Evolutionary conservation across 2,113 vertebrate genomes (phyloP).

Genomic region (Trematomus loennbergii): DNA sequence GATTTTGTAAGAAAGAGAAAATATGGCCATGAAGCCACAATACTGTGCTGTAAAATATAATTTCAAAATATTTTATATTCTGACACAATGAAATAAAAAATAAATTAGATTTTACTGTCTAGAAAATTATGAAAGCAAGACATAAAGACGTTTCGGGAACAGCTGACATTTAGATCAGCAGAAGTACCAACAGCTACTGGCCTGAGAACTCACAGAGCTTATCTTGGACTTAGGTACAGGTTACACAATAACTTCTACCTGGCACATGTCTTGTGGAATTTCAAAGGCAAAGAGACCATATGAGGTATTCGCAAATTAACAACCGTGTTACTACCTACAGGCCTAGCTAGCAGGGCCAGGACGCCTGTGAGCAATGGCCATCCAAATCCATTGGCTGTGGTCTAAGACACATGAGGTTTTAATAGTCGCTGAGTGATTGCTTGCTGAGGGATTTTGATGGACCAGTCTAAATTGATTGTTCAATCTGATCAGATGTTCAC

Average conservation of each 20-base stretch:
- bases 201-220: slow-evolving; percentile 22
- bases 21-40: slow-evolving; percentile 61
- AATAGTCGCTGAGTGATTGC: slow-evolving; percentile 35
- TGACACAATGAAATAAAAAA: slow-evolving; percentile 16
- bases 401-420: slow-evolving; percentile 33
- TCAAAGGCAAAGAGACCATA: slow-evolving; percentile 63
- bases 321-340: slow-evolving; percentile 55
- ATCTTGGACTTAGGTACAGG: slow-evolving; percentile 34
- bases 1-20: slow-evolving; percentile 67
- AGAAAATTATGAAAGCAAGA: slow-evolving; percentile 36
- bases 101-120: slow-evolving; percentile 12
- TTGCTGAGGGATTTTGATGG: slow-evolving; percentile 37
- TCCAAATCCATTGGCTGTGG: slow-evolving; percentile 61
- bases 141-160: slow-evolving; percentile 9
- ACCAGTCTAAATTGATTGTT: slow-evolving; percentile 51
- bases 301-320: slow-evolving; percentile 65
- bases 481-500: slow-evolving; percentile 48
- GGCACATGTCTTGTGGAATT: slow-evolving; percentile 49
- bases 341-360: slow-evolving; percentile 24
- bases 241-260: slow-evolving; percentile 41
- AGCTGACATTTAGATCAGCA: slow-evolving; percentile 33
- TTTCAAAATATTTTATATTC: slow-evolving; percentile 3
- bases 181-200: slow-evolving; percentile 34
- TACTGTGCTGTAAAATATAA: slow-evolving; percentile 27
- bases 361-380: slow-evolving; percentile 41